Conservation (phyloP, 2,113 vertebrate genomes). For the Tapirus terrestris region DNA sequence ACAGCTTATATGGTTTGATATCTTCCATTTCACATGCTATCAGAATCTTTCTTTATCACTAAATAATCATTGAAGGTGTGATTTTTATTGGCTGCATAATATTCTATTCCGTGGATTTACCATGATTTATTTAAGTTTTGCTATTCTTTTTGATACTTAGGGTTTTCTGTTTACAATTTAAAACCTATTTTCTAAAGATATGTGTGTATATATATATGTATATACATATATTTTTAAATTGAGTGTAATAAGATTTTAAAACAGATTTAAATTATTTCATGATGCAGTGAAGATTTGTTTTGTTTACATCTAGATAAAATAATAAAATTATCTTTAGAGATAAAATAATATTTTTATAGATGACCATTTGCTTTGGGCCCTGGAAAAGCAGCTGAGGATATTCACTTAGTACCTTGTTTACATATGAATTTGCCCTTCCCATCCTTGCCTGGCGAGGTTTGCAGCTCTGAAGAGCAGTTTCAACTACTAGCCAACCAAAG, state of each 20-base stretch:
- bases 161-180: not conserved
- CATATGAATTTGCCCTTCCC: not conserved
- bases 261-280: not conserved
- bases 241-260: not conserved
- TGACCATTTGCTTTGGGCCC: not conserved
- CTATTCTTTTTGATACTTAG: not conserved
- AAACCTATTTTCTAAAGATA: not conserved
- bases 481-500: no score
- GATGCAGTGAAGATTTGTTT: not conserved
- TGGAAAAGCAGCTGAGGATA: not conserved
- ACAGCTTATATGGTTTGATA: not conserved
- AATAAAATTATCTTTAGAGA: not conserved
- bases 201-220: not conserved
- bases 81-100: not conserved
- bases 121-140: not conserved
- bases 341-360: not conserved
- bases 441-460: not conserved
- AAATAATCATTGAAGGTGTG: not conserved
- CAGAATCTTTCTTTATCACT: not conserved
- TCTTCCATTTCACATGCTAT: not conserved
- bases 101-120: not conserved
- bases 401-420: not conserved
- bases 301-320: not conserved
- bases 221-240: not conserved
- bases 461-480: not conserved